phyloP scores from a whole-genome alignment of 2,888 invertebrate species.

The Ennomos quercinarius region DNA sequence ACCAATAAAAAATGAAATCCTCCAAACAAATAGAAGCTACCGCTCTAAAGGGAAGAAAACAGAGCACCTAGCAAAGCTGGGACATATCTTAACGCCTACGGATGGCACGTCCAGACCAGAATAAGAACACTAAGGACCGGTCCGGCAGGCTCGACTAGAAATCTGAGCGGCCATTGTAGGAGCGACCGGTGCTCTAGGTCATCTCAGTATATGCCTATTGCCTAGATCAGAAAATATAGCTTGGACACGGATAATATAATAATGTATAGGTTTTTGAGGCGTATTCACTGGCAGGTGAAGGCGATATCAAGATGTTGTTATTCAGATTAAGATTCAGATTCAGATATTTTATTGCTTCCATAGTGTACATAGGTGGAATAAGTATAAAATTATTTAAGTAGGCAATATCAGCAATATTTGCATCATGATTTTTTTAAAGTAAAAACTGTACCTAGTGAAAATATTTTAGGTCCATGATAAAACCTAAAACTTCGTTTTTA shows the following conservation, averaged over 20 bases:
- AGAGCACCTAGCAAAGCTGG: constrained; percentile 11
- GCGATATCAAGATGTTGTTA: no score
- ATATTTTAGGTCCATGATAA: no score
- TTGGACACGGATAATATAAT: background rate
- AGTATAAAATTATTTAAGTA: no score
- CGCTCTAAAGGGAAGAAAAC: constrained; percentile 24
- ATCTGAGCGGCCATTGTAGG: constrained; percentile 70
- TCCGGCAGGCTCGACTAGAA: constrained; percentile 62
- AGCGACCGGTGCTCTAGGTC: constrained; percentile 56
- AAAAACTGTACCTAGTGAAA: no score
- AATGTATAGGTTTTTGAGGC: background rate
- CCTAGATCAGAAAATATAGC: background rate
- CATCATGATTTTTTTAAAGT: no score
- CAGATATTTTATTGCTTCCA: no score
- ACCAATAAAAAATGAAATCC: no score
- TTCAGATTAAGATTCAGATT: no score
- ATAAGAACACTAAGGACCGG: constrained; percentile 60
- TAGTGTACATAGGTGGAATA: no score
- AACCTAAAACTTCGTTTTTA: no score
- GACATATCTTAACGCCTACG: constrained; percentile 52
- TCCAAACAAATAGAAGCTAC: background rate
- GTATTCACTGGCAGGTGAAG: no score
- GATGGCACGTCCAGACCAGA: constrained; percentile 42
- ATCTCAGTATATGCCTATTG: constrained; percentile 33
- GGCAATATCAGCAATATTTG: no score